These are phyloP conservation scores for Protobothrops flavoviridis DNA, from an alignment of 2,113 vertebrate species.

Conservation along the genomic window DNA sequence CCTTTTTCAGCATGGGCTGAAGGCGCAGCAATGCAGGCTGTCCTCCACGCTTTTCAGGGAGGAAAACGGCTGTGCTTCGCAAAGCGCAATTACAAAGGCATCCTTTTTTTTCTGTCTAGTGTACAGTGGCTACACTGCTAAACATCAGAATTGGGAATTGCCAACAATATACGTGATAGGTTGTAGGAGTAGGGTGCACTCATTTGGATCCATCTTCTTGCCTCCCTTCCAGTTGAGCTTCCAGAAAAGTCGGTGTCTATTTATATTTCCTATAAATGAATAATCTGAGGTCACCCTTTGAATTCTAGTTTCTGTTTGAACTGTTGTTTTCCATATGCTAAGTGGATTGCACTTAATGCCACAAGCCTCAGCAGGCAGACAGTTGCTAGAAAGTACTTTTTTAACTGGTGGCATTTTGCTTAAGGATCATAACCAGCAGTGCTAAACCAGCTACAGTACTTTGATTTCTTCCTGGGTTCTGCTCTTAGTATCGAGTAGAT, in stretches of 20 bases:
- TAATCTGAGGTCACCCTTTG: neutral
- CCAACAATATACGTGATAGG: too few species aligned
- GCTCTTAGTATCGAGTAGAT: neutral
- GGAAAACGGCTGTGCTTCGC: neutral
- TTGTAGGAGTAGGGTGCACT: neutral
- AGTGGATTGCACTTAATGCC: neutral
- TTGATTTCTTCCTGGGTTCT: neutral
- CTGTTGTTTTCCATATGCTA: neutral
- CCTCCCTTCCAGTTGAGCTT: neutral
- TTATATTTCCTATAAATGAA: slow-evolving; percentile 10
- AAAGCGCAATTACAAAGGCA: neutral
- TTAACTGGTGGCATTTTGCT: neutral
- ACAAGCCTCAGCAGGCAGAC: neutral
- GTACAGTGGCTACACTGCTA: neutral
- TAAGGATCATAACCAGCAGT: neutral
- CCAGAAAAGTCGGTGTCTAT: slow-evolving; percentile 18
- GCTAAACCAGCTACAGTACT: neutral
- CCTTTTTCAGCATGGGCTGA: neutral
- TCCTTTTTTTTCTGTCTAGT: neutral
- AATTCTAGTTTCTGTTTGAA: neutral
- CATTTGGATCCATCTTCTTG: neutral
- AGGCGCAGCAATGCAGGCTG: neutral
- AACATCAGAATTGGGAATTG: neutral
- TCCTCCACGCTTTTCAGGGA: neutral
- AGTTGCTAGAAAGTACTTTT: neutral